Base-by-base conservation (phyloP, 2,113 vertebrate genomes). In the Microcebus lehilahytsara region DNA sequence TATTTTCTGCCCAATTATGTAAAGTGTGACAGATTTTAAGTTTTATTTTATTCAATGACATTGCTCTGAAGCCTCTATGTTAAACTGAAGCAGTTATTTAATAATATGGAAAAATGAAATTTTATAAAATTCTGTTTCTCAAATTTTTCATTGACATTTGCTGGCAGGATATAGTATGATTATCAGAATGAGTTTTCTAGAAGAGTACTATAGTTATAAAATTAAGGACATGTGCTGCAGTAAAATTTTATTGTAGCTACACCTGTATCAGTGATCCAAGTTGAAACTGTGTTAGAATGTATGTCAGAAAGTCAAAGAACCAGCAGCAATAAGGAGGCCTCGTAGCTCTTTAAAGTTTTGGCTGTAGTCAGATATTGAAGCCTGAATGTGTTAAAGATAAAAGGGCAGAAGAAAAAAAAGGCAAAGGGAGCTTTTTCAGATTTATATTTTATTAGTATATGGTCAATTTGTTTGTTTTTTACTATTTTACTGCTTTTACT, bases 41-140 rank as follows among this genome's bases (percentile, higher is more conserved):
- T 64, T 77, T 89, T 85, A 12, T 58, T 93, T 93, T 78, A 75
- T 56, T 85, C 72, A n/a, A 1, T 95, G 58, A 62, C 11, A 27
- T 90, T 75, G 22, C 83, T 93, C 95, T 96, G 95, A 91, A 87
- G 30, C 56, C 49, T 85, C 30, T 97, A 0, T 37, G 64, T 85
- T 67, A 95, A 88, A 64, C 30, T 85, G 56, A 79, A 94, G 60
- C 37, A 25, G 34, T 96, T 90, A 46, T 51, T 64, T 51, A 62
- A 25, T 62, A 89, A 77, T 92, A 53, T 3, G 9, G 13, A 80
- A 78, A 92, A 91, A 85, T 71, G 72, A 88, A 92, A 77, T 74
- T 27, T 49, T 93, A 22, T 4, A 81, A 72, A 86, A 40, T 88
- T 62, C 1, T 51, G 5, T 86, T 77, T 93, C 53, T 72, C 30